These are phyloP conservation scores for Lycaon pictus DNA, from an alignment of 2,113 vertebrate genomes.

Conservation along the genomic window DNA sequence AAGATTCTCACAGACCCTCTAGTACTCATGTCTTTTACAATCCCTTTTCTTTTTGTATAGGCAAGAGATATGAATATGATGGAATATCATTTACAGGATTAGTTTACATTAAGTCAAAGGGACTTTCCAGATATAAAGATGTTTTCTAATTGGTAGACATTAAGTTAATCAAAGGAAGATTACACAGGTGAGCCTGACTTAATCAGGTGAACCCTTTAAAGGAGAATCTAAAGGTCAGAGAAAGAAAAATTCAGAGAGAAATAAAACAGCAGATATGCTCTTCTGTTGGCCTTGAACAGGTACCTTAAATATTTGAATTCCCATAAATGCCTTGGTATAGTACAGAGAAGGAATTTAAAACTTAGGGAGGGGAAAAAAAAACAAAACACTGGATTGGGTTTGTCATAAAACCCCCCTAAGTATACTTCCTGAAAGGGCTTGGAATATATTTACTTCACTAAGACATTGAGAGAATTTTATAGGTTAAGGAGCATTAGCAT, in stretches of 20 bases:
- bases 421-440: background rate
- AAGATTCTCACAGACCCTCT: background rate
- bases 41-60: background rate
- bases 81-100: background rate
- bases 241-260: background rate
- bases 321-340: background rate
- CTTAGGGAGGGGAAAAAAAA: background rate
- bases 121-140: background rate
- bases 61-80: background rate
- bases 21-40: background rate
- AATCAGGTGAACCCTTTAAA: background rate
- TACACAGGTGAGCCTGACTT: background rate
- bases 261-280: background rate
- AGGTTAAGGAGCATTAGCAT: background rate
- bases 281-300: background rate
- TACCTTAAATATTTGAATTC: background rate
- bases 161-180: background rate
- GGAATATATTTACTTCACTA: slow-evolving; percentile 28
- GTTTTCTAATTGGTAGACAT: background rate
- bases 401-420: background rate
- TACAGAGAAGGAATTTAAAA: background rate
- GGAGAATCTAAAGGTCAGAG: background rate
- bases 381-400: background rate
- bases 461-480: background rate
- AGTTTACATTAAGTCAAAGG: background rate